Evolutionary conservation across 2,797 vertebrate genomes (phyloP), one percentile per base, ranked within the genome.

Genomic region (Hafferia zeledoni): DNA sequence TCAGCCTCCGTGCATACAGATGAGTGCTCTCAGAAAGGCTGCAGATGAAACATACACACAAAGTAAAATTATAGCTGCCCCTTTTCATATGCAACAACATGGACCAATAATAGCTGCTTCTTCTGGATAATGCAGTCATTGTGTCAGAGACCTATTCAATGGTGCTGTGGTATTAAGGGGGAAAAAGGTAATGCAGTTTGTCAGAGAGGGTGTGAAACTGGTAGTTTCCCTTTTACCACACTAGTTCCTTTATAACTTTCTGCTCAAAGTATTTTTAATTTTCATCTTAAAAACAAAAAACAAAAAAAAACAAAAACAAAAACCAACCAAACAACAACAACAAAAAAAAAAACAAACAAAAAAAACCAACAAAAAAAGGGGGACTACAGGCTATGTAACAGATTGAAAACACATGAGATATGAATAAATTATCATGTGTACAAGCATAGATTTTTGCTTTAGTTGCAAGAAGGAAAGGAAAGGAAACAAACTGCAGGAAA

Each of bases 21-120:
- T 93, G 93, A 97, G 52, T 7, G 13, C 78, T 93, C 85, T 76
- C 57, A 30, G 63, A 91, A 61, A 52, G 43, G 69, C 69, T 93
- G 68, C 87, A 68, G 46, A 43, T 83, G 83, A 49, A 87, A 52
- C 10, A 20, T 64, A 78, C 41, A 61, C 60, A 28, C 35, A 52
- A 47, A 69, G 77, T 60, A 33, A 63, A 96, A 72, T 87, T 76
- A 65, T 4, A 91, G 89, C 86, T 93, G 56, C 35, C 81, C 82
- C 41, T 78, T 65, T 59, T 90, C 72, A 87, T 87, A 90, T 14
- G 33, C 80, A 95, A 77, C 35, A 82, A 41, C 68, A 30, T 2
- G 7, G 59, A 22, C 82, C 77, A 44, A 52, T 47, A 91, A 93
- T 71, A 93, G 47, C 80, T 85, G 41, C 55, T 70, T 79, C 81